Evolutionary conservation across 2,888 invertebrate genomes (phyloP).

Genomic region (Platycnemis pennipes): DNA sequence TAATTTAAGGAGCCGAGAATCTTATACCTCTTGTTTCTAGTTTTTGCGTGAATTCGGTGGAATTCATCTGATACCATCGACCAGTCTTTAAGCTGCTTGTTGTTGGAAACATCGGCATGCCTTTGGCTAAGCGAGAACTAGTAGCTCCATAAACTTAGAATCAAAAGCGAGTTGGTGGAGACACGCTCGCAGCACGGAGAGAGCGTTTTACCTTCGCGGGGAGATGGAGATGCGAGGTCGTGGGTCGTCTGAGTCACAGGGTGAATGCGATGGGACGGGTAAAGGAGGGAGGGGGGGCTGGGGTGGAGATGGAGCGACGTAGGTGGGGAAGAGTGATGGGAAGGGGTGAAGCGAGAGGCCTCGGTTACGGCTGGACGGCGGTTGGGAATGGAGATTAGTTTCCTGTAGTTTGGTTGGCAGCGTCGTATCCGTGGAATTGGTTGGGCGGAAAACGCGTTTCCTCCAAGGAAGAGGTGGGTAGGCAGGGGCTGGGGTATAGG

Average conservation of each 20-base stretch:
- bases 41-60: too few species aligned
- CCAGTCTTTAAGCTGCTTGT: not conserved
- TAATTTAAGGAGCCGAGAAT: too few species aligned
- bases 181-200: not conserved
- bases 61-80: too few species aligned
- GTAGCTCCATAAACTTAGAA: not conserved
- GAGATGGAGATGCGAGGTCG: not conserved
- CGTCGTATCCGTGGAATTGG: conserved; percentile 26
- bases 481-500: not conserved
- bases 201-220: not conserved
- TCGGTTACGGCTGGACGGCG: conserved; percentile 27
- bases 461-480: not conserved
- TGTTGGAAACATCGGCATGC: not conserved
- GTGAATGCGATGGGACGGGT: not conserved
- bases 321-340: not conserved
- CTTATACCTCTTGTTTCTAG: too few species aligned
- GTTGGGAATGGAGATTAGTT: conserved; percentile 8
- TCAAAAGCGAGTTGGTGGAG: not conserved
- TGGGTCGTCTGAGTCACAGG: not conserved
- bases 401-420: conserved; percentile 11
- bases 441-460: conserved; percentile 8
- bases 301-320: not conserved
- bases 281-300: not conserved
- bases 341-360: not conserved
- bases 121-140: not conserved